Percentiles rank a stretch among this genome's conserved stretches.
These are phyloP conservation scores for Smittia aterrima DNA, from an alignment of 2,888 invertebrate species.

Conservation along the genomic window DNA sequence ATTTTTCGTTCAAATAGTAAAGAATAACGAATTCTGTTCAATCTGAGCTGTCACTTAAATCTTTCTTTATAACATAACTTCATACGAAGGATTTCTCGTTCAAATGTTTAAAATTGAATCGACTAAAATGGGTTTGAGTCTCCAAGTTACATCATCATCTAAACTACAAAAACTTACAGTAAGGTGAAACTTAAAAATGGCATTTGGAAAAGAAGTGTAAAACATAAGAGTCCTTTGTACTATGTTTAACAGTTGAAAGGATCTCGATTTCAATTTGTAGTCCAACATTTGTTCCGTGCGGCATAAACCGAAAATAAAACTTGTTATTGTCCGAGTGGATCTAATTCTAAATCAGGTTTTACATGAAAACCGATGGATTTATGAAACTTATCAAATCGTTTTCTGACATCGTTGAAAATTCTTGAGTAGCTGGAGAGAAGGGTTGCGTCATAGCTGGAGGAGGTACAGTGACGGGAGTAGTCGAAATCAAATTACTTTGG, in stretches of 20 bases:
- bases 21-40: background rate
- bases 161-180: background rate
- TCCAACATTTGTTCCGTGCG: background rate
- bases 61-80: background rate
- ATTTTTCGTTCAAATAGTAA: too few relatives aligned
- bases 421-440: slow-evolving; percentile 55
- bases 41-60: background rate
- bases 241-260: background rate
- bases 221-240: slow-evolving; percentile 22
- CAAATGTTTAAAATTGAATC: background rate
- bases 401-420: slow-evolving; percentile 80
- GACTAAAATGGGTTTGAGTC: background rate
- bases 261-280: background rate
- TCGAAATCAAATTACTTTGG: slow-evolving; percentile 45
- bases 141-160: slow-evolving; percentile 2
- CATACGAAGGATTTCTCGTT: background rate
- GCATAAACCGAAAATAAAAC: background rate
- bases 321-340: slow-evolving; percentile 1
- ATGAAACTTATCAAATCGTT: slow-evolving; percentile 85
- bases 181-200: slow-evolving; percentile 3
- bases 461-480: slow-evolving; percentile 44
- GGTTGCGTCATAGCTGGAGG: slow-evolving; percentile 45
- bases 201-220: slow-evolving; percentile 8
- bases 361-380: slow-evolving; percentile 59
- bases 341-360: background rate